A percentile compares a stretch with the other conserved stretches of the same genome.
phyloP scores from a whole-genome alignment of 2,113 vertebrate genomes.

The Dipodomys stephensi region DNA sequence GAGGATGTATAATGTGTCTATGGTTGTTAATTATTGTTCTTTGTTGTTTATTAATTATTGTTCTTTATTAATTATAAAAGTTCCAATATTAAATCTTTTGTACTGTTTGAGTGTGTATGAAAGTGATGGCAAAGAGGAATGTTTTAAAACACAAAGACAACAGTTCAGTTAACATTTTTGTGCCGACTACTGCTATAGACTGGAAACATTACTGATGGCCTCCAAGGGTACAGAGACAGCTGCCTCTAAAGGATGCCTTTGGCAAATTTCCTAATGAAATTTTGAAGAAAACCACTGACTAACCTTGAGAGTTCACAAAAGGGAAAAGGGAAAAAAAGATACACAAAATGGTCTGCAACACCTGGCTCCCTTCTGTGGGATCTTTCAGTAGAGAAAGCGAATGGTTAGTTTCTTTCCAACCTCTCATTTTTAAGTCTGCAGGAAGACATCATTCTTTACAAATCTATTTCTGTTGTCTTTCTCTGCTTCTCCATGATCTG shows the following conservation, averaged over 20 bases:
- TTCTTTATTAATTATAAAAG: slow-evolving; percentile 28
- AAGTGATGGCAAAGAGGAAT: neutral
- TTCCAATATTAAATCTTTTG: slow-evolving; percentile 14
- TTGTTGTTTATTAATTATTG: no score
- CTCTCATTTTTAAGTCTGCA: neutral
- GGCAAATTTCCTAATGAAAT: slow-evolving; percentile 89
- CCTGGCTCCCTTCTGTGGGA: slow-evolving; percentile 64
- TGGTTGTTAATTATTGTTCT: neutral
- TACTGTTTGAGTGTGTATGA: neutral
- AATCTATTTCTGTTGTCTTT: neutral
- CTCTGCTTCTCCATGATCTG: neutral
- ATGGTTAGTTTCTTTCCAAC: slow-evolving; percentile 21
- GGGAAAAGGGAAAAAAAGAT: slow-evolving; percentile 83
- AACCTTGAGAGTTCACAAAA: slow-evolving; percentile 87
- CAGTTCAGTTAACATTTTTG: slow-evolving; percentile 70
- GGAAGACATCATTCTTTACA: neutral
- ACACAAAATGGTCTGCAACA: slow-evolving; percentile 69
- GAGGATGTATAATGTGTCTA: slow-evolving; percentile 20
- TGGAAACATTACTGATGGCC: slow-evolving; percentile 84
- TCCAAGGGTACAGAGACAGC: slow-evolving; percentile 87
- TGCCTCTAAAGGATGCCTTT: slow-evolving; percentile 87
- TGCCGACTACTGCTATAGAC: slow-evolving; percentile 81
- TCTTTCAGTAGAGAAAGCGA: slow-evolving; percentile 54
- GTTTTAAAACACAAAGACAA: slow-evolving; percentile 69
- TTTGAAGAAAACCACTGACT: slow-evolving; percentile 87